Conservation (phyloP, 2,797 vertebrate species). For the Enteromius thamalakanensis region DNA sequence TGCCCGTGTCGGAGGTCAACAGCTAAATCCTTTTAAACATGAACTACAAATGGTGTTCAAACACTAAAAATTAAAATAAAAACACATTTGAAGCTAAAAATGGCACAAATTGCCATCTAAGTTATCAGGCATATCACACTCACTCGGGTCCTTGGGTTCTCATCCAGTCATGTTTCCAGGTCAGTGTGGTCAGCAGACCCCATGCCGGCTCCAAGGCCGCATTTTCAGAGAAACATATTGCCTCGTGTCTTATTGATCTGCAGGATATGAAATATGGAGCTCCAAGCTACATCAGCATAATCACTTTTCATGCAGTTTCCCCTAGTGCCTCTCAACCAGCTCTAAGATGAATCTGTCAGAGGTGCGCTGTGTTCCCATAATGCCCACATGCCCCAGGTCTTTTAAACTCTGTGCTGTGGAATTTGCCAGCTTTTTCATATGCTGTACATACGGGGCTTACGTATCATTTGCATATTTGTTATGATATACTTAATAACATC, state of each 20-base stretch:
- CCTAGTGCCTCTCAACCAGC: constrained; percentile 47
- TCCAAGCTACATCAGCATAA: constrained; percentile 45
- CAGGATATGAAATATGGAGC: constrained; percentile 50
- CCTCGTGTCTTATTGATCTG: constrained; percentile 54
- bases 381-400: not conserved
- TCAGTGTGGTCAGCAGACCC: constrained; percentile 15
- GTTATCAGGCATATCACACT: constrained; percentile 9
- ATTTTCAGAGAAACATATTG: constrained; percentile 51
- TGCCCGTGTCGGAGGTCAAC: constrained; percentile 34
- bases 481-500: constrained; percentile 1
- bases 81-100: constrained; percentile 3
- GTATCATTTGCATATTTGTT: not conserved
- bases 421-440: constrained; percentile 8
- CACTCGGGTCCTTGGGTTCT: constrained; percentile 2
- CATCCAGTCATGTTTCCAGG: not conserved
- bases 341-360: constrained; percentile 50
- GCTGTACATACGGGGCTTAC: not conserved
- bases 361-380: constrained; percentile 12
- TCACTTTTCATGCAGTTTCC: constrained; percentile 51
- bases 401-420: not conserved
- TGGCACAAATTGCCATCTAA: not conserved
- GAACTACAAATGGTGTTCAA: constrained; percentile 22
- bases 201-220: constrained; percentile 38
- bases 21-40: constrained; percentile 48
- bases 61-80: not conserved